Base-by-base conservation (phyloP, 2,797 vertebrate genomes). In the Lithobates pipiens region DNA sequence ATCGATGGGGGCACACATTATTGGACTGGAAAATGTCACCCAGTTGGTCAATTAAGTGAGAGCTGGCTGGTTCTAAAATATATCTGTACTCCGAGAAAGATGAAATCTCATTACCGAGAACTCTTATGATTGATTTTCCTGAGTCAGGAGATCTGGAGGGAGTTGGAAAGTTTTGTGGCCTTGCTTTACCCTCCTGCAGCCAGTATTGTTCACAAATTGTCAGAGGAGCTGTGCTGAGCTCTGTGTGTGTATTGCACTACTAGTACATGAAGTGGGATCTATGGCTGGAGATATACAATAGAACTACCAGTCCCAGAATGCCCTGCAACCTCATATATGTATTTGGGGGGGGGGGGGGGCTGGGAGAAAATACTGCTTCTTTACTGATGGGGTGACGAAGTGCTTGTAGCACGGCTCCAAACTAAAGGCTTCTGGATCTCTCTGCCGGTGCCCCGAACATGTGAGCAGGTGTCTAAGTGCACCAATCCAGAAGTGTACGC, bases 81-180 rank as follows among this genome's bases (percentile, higher is more conserved):
- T 18, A 15, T 29, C 77, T 50, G 63, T 44, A 29, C 36, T 21
- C 23, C 3, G n/a, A 42, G 15, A 39, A 50, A 69, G 15, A 69
- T 32, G 39, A 69, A 69, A 69, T 79, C 77, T 69, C n/a, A 18
- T 50, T 50, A 46, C 29, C 2, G 10, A 39, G 39, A 79, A 69
- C 65, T 79, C 68, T 69, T 46, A 3, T 4, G 76, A 79, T 79
- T 68, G 77, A 79, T 68, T 69, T 77, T 78, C 8, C 25, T 78
- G 2, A 34, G 3, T 15, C 16, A 13, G 25, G 46, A 63, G 44
- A 21, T 46, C 77, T 10, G 18, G 25, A 69, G 77, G 63, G 76
- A n/a, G 39, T 78, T 44, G 57, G 32, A 16, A 44, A 21, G 76
- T 67, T 44, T 11, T 67, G 61, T 11, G 13, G 39, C 76, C 23